A percentile compares a stretch with the other conserved stretches of the same genome.
Conservation (phyloP, 2,113 vertebrate genomes). For the Pelvicachromis taeniatus region DNA sequence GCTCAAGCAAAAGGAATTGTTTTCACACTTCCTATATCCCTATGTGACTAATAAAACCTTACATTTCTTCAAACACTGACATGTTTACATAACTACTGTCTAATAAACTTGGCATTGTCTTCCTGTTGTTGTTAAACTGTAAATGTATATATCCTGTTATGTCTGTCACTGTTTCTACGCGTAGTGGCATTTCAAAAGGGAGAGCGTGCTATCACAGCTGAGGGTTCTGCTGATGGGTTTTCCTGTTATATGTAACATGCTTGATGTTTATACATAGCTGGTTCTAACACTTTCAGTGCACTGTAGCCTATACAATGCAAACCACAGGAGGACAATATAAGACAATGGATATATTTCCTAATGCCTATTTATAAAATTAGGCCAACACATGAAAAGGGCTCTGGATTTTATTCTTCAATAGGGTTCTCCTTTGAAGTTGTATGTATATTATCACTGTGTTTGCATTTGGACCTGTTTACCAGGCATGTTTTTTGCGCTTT, state of each 20-base stretch:
- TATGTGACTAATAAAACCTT: not conserved
- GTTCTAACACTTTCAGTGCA: not conserved
- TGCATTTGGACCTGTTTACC: not conserved
- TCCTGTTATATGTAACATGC: conserved; percentile 43
- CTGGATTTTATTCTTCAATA: not conserved
- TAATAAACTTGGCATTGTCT: not conserved
- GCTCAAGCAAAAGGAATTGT: not conserved
- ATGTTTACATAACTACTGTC: not conserved
- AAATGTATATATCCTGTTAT: not conserved
- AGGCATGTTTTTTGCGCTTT: conserved; percentile 9
- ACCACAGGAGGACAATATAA: not conserved
- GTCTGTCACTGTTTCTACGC: conserved; percentile 10
- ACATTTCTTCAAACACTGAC: not conserved
- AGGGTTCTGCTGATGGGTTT: conserved; percentile 11
- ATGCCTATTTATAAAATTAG: conserved; percentile 31
- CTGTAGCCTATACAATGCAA: conserved; percentile 24
- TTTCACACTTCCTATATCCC: not conserved
- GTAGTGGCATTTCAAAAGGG: conserved; percentile 14
- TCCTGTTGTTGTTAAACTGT: not conserved
- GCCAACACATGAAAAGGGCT: conserved; percentile 32
- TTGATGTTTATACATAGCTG: conserved; percentile 1
- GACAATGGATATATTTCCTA: conserved; percentile 51
- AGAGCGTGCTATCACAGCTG: not conserved
- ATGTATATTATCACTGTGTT: not conserved
- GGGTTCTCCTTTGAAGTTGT: not conserved